Base-by-base conservation (phyloP, 2,888 invertebrate genomes). In the Xanthostigma xanthostigma region DNA sequence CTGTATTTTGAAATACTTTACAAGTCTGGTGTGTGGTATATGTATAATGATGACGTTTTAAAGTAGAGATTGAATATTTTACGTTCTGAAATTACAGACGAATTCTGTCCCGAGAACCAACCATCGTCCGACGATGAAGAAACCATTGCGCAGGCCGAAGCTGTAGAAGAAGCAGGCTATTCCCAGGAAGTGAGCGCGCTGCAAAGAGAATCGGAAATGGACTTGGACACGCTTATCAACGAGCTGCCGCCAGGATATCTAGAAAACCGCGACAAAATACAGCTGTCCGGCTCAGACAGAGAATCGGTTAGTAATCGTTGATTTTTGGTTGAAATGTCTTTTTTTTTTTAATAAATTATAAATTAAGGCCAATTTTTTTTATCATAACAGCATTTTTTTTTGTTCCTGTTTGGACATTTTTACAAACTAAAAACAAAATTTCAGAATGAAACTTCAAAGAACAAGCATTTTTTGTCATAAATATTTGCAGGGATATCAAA, bases 61-160 rank as follows among this genome's bases (percentile, higher is more conserved):
- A 17, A 41, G 44, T 49, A 45, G 34, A 14, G 13, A 38, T 12
- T 37, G n/a, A 14, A 41, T 40, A 44, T 51, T 49, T 46, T 27
- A 6, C 27, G 27, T 27, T 27, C 27, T 27, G 27, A 27, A 38
- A 17, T 57, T 63, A 1, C 58, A 79, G 89, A 82, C 67, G 93
- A 94, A 65, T 93, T 92, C 72, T 76, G 82, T 61, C 92, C 92
- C 48, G 77, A 71, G 56, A 80, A 77, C 58, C 81, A 80, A 60
- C 79, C 77, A 55, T 84, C 83, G 9, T 79, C 79, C 56, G 90
- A 91, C 68, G 94, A 94, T 66, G 94, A 95, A 70, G 92, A 91
- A 70, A 94, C 92, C 27, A 94, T 94, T 61, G 91, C 86, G 34
- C 85, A 84, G 63, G 85, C 86, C 50, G 88, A 89, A 65, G 81